Conservation (phyloP, 2,113 vertebrate genomes). For the Athene cunicularia region DNA sequence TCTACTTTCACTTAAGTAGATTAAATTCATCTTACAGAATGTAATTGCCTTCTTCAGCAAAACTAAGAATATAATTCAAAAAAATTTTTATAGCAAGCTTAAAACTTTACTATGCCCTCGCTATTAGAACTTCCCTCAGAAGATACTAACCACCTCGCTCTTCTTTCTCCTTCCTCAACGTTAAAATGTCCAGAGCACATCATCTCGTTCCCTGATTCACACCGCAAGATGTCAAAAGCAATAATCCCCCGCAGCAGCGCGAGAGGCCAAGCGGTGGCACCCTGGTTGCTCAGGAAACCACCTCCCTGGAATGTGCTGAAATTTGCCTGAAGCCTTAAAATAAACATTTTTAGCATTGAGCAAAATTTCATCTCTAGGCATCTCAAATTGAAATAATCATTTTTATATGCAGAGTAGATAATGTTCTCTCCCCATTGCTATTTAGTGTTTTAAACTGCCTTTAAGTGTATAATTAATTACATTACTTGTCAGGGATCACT, state of each 20-base stretch:
- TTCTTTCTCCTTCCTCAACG: background rate
- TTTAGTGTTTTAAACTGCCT: constrained; percentile 6
- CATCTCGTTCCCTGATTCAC: background rate
- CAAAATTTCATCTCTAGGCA: background rate
- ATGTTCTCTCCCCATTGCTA: background rate
- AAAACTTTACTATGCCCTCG: background rate
- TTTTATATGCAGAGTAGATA: background rate
- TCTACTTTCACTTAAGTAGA: background rate
- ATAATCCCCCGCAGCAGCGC: background rate
- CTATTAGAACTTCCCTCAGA: background rate
- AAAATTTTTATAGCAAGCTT: background rate
- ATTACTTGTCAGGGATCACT: background rate
- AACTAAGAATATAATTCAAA: background rate
- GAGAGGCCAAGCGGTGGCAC: background rate
- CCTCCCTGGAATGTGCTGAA: background rate
- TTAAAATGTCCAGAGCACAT: rapidly evolving
- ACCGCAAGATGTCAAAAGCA: background rate
- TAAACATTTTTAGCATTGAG: background rate
- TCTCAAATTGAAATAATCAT: background rate
- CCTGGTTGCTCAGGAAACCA: constrained; percentile 4
- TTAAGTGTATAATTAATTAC: constrained; percentile 6
- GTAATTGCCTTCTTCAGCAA: background rate
- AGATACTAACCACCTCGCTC: background rate
- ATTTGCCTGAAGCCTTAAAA: constrained; percentile 14
- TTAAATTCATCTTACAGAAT: background rate